phyloP scores from a whole-genome alignment of 2,797 vertebrate species.

The Enteromius viviparus region DNA sequence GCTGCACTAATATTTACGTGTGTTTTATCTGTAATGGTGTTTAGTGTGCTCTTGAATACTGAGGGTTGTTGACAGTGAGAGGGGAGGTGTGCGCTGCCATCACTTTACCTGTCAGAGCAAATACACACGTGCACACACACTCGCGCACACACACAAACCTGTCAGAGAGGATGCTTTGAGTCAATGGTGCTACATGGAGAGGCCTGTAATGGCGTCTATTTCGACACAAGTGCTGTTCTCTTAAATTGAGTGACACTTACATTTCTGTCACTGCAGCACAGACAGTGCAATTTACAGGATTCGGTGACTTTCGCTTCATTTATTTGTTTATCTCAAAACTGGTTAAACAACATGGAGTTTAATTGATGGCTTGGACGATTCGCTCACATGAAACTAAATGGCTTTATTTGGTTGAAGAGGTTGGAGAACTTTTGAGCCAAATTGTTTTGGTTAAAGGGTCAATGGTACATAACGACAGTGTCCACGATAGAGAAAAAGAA shows the following conservation, averaged over 20 bases:
- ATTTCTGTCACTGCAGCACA: slow-evolving; percentile 50
- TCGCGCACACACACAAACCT: slow-evolving; percentile 32
- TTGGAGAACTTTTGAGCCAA: slow-evolving; percentile 7
- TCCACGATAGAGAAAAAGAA: neutral
- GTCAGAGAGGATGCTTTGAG: slow-evolving; percentile 61
- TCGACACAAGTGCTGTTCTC: slow-evolving; percentile 61
- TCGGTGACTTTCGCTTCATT: slow-evolving; percentile 21
- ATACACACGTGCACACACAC: slow-evolving; percentile 25
- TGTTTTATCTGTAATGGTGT: slow-evolving; percentile 62
- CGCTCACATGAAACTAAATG: slow-evolving; percentile 6
- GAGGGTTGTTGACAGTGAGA: slow-evolving; percentile 63
- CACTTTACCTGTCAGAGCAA: slow-evolving; percentile 61
- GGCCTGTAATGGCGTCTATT: slow-evolving; percentile 64
- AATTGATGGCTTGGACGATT: slow-evolving; percentile 13
- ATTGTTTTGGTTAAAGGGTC: slow-evolving; percentile 3
- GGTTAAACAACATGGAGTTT: slow-evolving; percentile 29
- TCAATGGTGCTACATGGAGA: slow-evolving; percentile 63
- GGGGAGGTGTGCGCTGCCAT: slow-evolving; percentile 58
- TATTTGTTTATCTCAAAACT: slow-evolving; percentile 45
- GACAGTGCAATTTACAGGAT: slow-evolving; percentile 52
- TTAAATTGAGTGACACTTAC: slow-evolving; percentile 62
- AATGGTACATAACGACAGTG: neutral
- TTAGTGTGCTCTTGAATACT: slow-evolving; percentile 61
- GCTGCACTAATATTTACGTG: slow-evolving; percentile 61
- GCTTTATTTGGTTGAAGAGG: slow-evolving; percentile 10